Percentiles rank a stretch among this genome's conserved stretches.
Evolutionary conservation across 53 echinoderm and acorn worm genomes (phyloP).

Genomic region (Echinometra lucunter): DNA sequence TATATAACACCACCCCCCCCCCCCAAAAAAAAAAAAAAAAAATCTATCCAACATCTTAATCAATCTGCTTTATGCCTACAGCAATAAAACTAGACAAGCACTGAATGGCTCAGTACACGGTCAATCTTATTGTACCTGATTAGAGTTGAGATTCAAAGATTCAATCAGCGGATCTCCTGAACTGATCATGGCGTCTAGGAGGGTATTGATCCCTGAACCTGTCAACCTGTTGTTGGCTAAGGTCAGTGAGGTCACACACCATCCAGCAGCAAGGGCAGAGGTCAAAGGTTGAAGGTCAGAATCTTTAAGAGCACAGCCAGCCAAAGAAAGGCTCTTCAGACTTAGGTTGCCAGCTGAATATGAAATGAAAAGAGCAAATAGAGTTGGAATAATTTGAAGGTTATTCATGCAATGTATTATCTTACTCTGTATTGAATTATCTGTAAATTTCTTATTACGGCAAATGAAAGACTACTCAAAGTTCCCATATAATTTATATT

Average conservation of each 20-base stretch:
- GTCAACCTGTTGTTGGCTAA: slow-evolving; percentile 81
- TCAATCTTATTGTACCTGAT: slow-evolving; percentile 59
- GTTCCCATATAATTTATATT: too few species aligned
- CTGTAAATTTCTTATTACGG: too few species aligned
- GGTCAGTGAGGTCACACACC: slow-evolving; percentile 71
- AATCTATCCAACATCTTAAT: too few species aligned
- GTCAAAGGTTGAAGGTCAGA: slow-evolving; percentile 79
- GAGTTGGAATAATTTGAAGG: neutral
- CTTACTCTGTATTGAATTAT: too few species aligned
- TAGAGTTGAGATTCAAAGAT: slow-evolving; percentile 72
- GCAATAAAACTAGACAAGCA: neutral
- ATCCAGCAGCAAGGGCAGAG: slow-evolving; percentile 66
- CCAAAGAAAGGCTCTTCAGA: slow-evolving; percentile 73
- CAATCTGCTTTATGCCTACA: neutral
- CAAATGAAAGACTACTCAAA: too few species aligned
- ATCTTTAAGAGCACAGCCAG: slow-evolving; percentile 80
- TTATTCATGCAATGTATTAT: neutral
- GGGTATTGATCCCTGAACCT: slow-evolving; percentile 62
- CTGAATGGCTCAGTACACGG: too few species aligned
- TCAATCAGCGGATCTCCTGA: slow-evolving; percentile 47
- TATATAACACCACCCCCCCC: too few species aligned
- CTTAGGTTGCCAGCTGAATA: slow-evolving; percentile 59
- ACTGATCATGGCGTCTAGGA: slow-evolving; percentile 70
- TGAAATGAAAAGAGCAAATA: neutral
- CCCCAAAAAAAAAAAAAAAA: too few species aligned